Percentiles rank a stretch among this genome's conserved stretches.
phyloP scores from a whole-genome alignment of 2,797 vertebrate genomes.

The Arctocebus calabarensis region DNA sequence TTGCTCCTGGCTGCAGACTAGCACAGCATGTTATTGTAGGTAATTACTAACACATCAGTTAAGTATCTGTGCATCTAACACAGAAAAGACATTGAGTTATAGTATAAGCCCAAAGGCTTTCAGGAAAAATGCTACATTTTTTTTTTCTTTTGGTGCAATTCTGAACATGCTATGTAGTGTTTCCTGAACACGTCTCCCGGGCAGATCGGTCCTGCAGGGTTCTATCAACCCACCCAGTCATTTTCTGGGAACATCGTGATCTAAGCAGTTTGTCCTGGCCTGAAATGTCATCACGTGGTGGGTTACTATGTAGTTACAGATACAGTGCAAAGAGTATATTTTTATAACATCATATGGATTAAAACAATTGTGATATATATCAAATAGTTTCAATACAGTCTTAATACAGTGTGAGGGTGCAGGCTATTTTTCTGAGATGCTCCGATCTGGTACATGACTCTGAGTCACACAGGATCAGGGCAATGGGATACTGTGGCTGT shows the following conservation, averaged over 20 bases:
- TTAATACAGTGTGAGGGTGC: not conserved
- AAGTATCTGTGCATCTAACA: not conserved
- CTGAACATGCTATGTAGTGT: too few relatives aligned
- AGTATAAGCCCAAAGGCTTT: too few relatives aligned
- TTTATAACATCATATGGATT: not conserved
- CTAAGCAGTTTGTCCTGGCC: not conserved
- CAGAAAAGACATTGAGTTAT: not conserved
- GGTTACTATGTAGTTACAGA: too few relatives aligned
- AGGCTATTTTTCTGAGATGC: not conserved
- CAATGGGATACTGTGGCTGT: fast-evolving
- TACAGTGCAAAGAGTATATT: not conserved
- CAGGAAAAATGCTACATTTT: not conserved
- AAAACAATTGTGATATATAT: not conserved
- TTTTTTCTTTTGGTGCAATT: too few relatives aligned
- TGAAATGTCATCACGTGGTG: not conserved
- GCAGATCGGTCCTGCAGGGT: too few relatives aligned
- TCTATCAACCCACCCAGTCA: not conserved
- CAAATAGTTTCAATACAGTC: not conserved
- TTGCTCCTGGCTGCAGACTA: not conserved
- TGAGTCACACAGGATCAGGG: not conserved
- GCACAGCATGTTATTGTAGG: not conserved
- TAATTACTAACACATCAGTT: not conserved
- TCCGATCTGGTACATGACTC: too few relatives aligned
- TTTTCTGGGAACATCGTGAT: not conserved
- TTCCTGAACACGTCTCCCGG: too few relatives aligned